Evolutionary conservation across 2,797 vertebrate species (phyloP).

Genomic region (Pseudocheirus occidentalis): DNA sequence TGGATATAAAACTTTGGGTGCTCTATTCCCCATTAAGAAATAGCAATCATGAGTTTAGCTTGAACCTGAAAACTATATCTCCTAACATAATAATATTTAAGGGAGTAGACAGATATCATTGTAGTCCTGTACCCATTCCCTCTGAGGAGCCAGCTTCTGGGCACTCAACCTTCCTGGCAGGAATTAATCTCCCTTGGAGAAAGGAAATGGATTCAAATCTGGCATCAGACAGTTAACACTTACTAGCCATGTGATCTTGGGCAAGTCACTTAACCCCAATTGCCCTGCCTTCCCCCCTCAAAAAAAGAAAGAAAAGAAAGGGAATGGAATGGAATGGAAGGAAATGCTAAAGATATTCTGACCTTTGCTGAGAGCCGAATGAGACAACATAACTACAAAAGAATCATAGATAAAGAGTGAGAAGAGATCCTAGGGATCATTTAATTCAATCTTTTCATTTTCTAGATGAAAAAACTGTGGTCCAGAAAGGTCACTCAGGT

Average conservation of each 20-base stretch:
- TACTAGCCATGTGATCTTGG: no score
- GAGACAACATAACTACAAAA: not conserved
- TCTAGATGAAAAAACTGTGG: not conserved
- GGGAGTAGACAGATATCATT: not conserved
- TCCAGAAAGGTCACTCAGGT: not conserved
- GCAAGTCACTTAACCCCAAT: no score
- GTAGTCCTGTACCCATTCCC: not conserved
- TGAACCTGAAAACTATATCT: not conserved
- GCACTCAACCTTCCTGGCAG: not conserved
- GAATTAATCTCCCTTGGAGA: not conserved
- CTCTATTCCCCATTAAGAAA: not conserved
- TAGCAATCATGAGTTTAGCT: not conserved
- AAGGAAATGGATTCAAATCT: not conserved
- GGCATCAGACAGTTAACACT: no score
- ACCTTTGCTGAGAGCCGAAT: not conserved
- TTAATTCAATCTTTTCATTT: not conserved
- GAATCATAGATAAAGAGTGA: not conserved
- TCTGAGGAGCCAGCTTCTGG: not conserved
- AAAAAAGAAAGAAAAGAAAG: no score
- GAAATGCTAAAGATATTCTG: not conserved
- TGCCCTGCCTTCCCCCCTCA: no score
- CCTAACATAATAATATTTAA: not conserved
- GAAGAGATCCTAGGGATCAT: not conserved
- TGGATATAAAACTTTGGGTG: not conserved
- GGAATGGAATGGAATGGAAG: not conserved